These are phyloP conservation scores for Phymastichus coffea DNA, from an alignment of 1,140 invertebrate species.

Conservation along the genomic window DNA sequence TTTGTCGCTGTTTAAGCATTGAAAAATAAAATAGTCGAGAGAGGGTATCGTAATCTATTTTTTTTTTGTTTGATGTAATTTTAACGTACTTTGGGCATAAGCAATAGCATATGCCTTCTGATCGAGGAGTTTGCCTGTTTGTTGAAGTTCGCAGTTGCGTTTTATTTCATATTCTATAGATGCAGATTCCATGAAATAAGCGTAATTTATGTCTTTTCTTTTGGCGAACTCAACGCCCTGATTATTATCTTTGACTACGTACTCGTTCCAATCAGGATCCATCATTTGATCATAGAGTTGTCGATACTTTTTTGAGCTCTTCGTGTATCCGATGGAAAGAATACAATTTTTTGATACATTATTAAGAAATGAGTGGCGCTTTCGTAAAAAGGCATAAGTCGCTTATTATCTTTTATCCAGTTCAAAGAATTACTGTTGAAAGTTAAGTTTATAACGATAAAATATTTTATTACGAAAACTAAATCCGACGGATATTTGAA, in stretches of 20 bases:
- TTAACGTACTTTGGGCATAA: conserved; percentile 67
- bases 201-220: conserved; percentile 69
- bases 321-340: too few relatives aligned
- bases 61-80: too few relatives aligned
- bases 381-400: too few relatives aligned
- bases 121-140: conserved; percentile 75
- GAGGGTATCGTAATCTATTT: neutral
- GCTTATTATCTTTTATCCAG: too few relatives aligned
- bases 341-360: too few relatives aligned
- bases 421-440: too few relatives aligned
- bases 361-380: too few relatives aligned
- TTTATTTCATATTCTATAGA: conserved; percentile 78
- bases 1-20: too few relatives aligned
- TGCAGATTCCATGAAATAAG: conserved; percentile 84
- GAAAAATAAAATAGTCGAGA: neutral
- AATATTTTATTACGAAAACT: too few relatives aligned
- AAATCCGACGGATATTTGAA: too few relatives aligned
- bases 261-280: conserved; percentile 53
- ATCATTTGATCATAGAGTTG: conserved; percentile 78
- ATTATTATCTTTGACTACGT: conserved; percentile 68
- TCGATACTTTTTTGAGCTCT: conserved; percentile 69
- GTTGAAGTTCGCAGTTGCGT: conserved; percentile 74
- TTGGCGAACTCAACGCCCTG: conserved; percentile 67
- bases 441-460: too few relatives aligned
- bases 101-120: conserved; percentile 84